Evolutionary conservation across 1,140 invertebrate species (phyloP).

Genomic region (Drosophila quadrilineata): DNA sequence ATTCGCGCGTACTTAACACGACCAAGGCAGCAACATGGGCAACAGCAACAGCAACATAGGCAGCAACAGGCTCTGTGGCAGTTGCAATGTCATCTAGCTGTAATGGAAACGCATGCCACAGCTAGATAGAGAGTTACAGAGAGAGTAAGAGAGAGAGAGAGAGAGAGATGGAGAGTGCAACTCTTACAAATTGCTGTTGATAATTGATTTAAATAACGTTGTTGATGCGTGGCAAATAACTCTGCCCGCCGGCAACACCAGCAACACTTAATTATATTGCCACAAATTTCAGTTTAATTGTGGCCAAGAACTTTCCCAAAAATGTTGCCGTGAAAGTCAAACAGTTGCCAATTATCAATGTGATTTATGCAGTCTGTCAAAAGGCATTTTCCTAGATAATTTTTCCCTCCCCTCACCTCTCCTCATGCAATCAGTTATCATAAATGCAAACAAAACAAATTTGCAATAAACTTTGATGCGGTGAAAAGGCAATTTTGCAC

Average conservation of each 20-base stretch:
- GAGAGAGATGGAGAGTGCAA: constrained; percentile 16
- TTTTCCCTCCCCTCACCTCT: too few species aligned
- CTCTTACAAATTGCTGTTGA: constrained; percentile 76
- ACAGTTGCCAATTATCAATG: constrained; percentile 73
- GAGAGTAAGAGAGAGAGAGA: not conserved
- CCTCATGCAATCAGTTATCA: constrained; percentile 78
- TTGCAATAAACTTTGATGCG: constrained; percentile 74
- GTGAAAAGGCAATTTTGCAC: constrained; percentile 69
- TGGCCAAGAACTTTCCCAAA: constrained; percentile 57
- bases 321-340: constrained; percentile 52
- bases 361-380: constrained; percentile 69
- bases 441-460: constrained; percentile 65
- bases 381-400: constrained; percentile 70
- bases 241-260: constrained; percentile 18
- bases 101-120: constrained; percentile 76
- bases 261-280: constrained; percentile 23
- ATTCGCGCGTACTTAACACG: constrained; percentile 76
- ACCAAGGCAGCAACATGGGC: constrained; percentile 24
- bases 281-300: constrained; percentile 59
- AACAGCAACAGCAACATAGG: not conserved
- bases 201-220: constrained; percentile 80
- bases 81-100: constrained; percentile 71
- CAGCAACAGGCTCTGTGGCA: too few species aligned
- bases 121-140: constrained; percentile 34
- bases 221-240: constrained; percentile 74